Conservation (phyloP, 1,140 invertebrate species). For the Diprion similis region DNA sequence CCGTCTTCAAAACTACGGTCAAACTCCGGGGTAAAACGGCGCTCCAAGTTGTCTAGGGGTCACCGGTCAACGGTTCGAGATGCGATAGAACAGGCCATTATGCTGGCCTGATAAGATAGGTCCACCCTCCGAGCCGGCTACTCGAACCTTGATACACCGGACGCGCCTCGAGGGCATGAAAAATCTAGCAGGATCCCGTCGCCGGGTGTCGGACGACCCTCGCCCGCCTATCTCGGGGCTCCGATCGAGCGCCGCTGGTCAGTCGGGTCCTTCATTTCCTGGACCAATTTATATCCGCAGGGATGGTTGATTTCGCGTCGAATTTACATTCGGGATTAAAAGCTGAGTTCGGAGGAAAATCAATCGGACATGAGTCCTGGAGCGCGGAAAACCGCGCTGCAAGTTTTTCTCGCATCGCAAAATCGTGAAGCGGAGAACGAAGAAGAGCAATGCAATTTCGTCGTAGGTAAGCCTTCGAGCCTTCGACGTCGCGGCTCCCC, state of each 20-base stretch:
- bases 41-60: conserved; percentile 4
- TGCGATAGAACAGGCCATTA: conserved; percentile 62
- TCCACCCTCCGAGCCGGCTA: conserved; percentile 40
- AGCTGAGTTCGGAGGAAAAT: conserved; percentile 29
- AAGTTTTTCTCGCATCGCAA: background rate
- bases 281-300: background rate
- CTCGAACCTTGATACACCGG: conserved; percentile 55
- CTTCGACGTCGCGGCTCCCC: conserved; percentile 35
- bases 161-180: conserved; percentile 56
- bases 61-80: conserved; percentile 37
- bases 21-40: background rate
- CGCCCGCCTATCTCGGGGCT: background rate
- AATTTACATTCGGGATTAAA: conserved; percentile 30
- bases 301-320: background rate
- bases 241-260: background rate
- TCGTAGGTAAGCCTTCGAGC: conserved; percentile 36
- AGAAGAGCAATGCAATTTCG: conserved; percentile 16
- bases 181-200: conserved; percentile 42
- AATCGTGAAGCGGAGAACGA: conserved; percentile 25
- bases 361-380: too few relatives aligned
- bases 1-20: background rate
- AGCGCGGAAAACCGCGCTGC: too few relatives aligned
- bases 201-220: background rate
- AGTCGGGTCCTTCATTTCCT: conserved; percentile 2
- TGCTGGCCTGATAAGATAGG: conserved; percentile 59